phyloP scores from a whole-genome alignment of 2,797 vertebrate genomes.

The Helarctos malayanus region DNA sequence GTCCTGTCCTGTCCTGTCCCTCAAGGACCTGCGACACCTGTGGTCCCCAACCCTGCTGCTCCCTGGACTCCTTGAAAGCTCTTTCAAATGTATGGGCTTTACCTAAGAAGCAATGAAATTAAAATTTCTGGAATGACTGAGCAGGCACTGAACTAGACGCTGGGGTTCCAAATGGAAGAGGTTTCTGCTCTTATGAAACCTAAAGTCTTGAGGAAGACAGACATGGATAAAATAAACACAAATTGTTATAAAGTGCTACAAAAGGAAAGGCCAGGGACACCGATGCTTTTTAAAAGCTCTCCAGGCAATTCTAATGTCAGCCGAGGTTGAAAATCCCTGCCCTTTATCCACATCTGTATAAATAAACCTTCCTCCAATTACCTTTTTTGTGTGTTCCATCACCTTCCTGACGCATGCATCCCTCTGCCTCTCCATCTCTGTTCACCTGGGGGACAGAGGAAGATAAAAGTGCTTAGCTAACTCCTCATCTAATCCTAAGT shows the following conservation, averaged over 20 bases:
- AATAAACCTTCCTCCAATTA: not conserved
- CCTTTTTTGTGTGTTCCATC: not conserved
- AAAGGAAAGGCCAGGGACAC: not conserved
- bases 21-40: not conserved
- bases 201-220: not conserved
- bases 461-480: not conserved
- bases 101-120: not conserved
- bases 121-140: not conserved
- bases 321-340: slow-evolving; percentile 26
- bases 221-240: not conserved
- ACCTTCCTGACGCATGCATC: not conserved
- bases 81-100: not conserved
- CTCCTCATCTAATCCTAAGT: not conserved
- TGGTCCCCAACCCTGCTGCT: not conserved
- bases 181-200: not conserved
- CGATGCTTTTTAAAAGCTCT: not conserved
- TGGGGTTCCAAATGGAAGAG: not conserved
- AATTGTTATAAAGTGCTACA: not conserved
- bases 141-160: not conserved
- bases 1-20: not conserved
- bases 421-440: not conserved
- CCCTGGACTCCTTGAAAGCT: not conserved
- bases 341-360: not conserved
- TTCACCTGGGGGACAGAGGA: not conserved
- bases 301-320: not conserved